Conservation (phyloP, 2,888 invertebrate genomes). For the Busseola fusca region DNA sequence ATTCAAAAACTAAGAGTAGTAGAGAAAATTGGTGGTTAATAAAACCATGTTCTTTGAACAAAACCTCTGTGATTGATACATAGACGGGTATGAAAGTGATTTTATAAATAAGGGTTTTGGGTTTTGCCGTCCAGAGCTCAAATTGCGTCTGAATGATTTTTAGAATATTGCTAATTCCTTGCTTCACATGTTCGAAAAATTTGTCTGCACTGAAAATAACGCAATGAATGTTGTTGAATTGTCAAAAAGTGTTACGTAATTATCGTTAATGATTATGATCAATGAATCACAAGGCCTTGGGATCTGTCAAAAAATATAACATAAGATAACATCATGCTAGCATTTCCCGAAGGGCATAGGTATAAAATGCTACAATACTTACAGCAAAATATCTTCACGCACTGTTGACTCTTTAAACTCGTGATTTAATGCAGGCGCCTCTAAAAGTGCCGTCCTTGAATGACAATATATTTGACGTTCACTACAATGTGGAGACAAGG, state of each 20-base stretch:
- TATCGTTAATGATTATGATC: not conserved
- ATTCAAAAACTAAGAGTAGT: not conserved
- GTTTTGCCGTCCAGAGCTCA: not conserved
- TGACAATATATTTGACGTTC: conserved; percentile 22
- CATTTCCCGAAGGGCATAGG: not conserved
- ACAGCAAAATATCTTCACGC: conserved; percentile 15
- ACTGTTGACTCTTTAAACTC: conserved; percentile 3
- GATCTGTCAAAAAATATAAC: not conserved
- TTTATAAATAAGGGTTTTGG: not conserved
- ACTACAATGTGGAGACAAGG: conserved; percentile 16
- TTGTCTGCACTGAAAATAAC: not conserved
- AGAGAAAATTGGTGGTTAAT: not conserved
- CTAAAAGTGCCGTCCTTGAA: conserved; percentile 21
- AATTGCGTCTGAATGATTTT: not conserved
- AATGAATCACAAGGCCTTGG: not conserved
- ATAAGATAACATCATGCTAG: not conserved
- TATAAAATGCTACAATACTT: not conserved
- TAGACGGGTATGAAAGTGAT: not conserved
- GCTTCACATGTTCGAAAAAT: not conserved
- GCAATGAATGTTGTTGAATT: not conserved
- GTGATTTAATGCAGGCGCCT: conserved; percentile 42
- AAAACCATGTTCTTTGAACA: too few species aligned
- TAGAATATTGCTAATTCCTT: not conserved
- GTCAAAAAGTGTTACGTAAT: not conserved
- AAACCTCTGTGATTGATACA: not conserved